Base-by-base conservation (phyloP, 2,113 vertebrate species). In the Hucho hucho region DNA sequence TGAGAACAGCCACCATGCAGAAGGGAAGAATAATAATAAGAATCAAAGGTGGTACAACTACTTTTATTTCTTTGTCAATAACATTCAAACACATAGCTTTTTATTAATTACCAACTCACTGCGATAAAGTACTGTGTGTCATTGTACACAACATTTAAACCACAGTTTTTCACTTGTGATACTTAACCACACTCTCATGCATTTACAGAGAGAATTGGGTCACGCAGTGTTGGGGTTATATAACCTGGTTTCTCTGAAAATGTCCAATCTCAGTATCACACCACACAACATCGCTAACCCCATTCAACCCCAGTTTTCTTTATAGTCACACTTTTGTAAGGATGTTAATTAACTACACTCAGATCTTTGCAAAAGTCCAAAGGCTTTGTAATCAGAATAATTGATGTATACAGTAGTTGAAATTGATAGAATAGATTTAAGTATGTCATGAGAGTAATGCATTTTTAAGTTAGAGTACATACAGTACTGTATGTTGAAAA, bases 211-310 rank as follows among this genome's bases (percentile, higher is more conserved):
- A n/a, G 73, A 73, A 73, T 29, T 69, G 76, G 76, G 71, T 78
- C 76, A 73, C 56, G 16, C 37, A 46, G 20, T 46, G 13, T 69
- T 63, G 28, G 2, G 58, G 56, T 43, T 37, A 61, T 37, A n/a
- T 87, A 86, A 84, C 87, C 88, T 92, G 67, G 9, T 90, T 90
- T 85, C 83, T 86, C 68, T 90, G 89, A 87, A 88, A 49, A 82
- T 87, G 82, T 88, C 87, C 86, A 43, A 43, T 83, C 26, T 25
- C 28, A 43, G 65, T 29, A 61, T 61, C n/a, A 7, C 58, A 61
- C n/a, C 58, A 22, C 9, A 61, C n/a, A 11, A 11, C 37, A 43
- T 43, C 9, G 9, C 37, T 16, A 61, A 22, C n/a, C 58, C 2
- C n/a, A 61, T 2, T 22, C 18, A 61, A 11, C 58, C 58, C 58